These are phyloP conservation scores for Naja naja DNA, from an alignment of 2,113 vertebrate species.

Conservation along the genomic window DNA sequence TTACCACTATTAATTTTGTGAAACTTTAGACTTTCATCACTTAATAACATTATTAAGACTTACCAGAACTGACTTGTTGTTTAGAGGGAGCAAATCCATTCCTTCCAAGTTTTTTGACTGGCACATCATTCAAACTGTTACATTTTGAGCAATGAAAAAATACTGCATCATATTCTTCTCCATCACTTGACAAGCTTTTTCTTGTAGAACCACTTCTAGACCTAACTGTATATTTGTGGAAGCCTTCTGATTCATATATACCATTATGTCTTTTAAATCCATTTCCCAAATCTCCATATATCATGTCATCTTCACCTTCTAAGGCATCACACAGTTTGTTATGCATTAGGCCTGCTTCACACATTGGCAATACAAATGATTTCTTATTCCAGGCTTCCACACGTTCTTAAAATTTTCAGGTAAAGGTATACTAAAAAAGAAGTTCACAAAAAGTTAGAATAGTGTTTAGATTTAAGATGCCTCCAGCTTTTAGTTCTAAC, in stretches of 20 bases:
- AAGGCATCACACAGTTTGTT: slow-evolving; percentile 32
- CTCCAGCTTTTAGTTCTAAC: not conserved
- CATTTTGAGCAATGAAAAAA: slow-evolving; percentile 49
- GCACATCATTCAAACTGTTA: slow-evolving; percentile 28
- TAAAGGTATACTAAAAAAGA: not conserved
- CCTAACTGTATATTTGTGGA: not conserved
- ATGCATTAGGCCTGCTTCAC: slow-evolving; percentile 21
- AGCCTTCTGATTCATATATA: slow-evolving; percentile 45
- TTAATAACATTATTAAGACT: slow-evolving; percentile 18
- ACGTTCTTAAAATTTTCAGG: not conserved
- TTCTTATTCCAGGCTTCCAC: not conserved
- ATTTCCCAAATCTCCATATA: slow-evolving; percentile 82
- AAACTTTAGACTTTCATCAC: not conserved
- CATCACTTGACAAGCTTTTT: slow-evolving; percentile 23
- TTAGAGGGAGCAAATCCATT: slow-evolving; percentile 9
- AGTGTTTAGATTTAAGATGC: not conserved
- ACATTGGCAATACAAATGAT: not conserved
- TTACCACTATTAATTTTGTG: not conserved
- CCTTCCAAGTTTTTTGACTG: slow-evolving; percentile 17
- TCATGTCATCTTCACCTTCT: slow-evolving; percentile 78
- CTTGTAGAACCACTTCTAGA: slow-evolving; percentile 51
- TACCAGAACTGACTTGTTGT: slow-evolving; percentile 65
- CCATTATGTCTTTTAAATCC: slow-evolving; percentile 72
- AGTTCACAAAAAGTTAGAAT: not conserved
- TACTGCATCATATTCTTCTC: slow-evolving; percentile 39